Evolutionary conservation across 1,140 invertebrate species (phyloP).

Genomic region (Zaprionus capensis): DNA sequence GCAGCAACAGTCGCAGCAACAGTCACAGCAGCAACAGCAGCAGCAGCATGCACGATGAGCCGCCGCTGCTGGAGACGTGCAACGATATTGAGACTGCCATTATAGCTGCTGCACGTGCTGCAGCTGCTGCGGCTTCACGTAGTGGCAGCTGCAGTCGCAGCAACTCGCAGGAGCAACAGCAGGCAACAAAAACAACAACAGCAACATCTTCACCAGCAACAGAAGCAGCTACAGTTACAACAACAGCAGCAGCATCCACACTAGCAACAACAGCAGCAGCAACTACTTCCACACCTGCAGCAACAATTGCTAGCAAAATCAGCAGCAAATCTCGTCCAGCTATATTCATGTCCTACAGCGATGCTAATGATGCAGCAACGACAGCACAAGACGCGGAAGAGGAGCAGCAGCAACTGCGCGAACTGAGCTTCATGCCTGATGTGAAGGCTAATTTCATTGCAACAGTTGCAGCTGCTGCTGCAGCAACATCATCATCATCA

Average conservation of each 20-base stretch:
- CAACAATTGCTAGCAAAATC: slow-evolving; percentile 12
- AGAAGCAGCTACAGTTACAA: not conserved
- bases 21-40: slow-evolving; percentile 26
- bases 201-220: not conserved
- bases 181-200: not conserved
- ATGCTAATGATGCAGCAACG: slow-evolving; percentile 11
- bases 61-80: slow-evolving; percentile 69
- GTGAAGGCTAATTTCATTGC: slow-evolving; percentile 17
- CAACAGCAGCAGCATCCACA: not conserved
- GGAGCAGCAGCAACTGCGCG: slow-evolving; percentile 48
- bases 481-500: not conserved
- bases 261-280: not conserved
- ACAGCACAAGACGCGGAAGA: slow-evolving; percentile 41
- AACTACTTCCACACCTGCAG: not conserved
- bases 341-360: slow-evolving; percentile 43
- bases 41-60: slow-evolving; percentile 53
- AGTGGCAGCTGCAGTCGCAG: slow-evolving; percentile 61
- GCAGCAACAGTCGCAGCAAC: slow-evolving; percentile 51
- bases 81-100: slow-evolving; percentile 82
- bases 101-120: slow-evolving; percentile 74
- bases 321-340: slow-evolving; percentile 28
- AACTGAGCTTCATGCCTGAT: slow-evolving; percentile 68
- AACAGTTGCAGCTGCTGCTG: slow-evolving; percentile 7
- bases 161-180: slow-evolving; percentile 66
- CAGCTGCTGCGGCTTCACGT: slow-evolving; percentile 55